phyloP scores from a whole-genome alignment of 1,140 invertebrate species.

The Caenorhabditis remanei region DNA sequence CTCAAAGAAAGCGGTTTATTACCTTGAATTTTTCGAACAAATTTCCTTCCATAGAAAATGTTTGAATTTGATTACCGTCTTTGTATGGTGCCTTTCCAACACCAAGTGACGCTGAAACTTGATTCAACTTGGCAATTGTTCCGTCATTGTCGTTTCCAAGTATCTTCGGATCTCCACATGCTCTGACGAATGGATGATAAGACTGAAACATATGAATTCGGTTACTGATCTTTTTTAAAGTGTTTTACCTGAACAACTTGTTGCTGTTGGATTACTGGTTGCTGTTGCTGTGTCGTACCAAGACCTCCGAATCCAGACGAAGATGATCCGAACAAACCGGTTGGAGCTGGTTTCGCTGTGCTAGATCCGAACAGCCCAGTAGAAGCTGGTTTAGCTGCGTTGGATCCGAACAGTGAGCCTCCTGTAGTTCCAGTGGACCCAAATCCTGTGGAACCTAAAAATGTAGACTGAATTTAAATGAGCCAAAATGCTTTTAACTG shows the following conservation, averaged over 20 bases:
- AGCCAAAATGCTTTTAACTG: too few species aligned
- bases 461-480: background rate
- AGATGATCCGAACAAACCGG: background rate
- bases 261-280: slow-evolving; percentile 16
- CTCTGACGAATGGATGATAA: slow-evolving; percentile 59
- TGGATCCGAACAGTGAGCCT: slow-evolving; percentile 49
- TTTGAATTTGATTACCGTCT: slow-evolving; percentile 49
- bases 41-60: slow-evolving; percentile 17
- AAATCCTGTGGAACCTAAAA: background rate
- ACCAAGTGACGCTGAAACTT: slow-evolving; percentile 50
- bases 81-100: slow-evolving; percentile 62
- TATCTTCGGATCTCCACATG: slow-evolving; percentile 54
- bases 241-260: slow-evolving; percentile 5
- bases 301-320: background rate
- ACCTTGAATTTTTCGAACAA: slow-evolving; percentile 57
- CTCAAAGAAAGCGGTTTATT: slow-evolving; percentile 24
- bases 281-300: slow-evolving; percentile 24
- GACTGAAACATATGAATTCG: slow-evolving; percentile 32
- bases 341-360: background rate
- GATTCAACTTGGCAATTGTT: slow-evolving; percentile 61
- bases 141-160: slow-evolving; percentile 61
- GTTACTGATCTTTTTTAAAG: background rate
- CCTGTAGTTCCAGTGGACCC: slow-evolving; percentile 13
- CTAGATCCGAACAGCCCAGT: slow-evolving; percentile 18
- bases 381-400: background rate